A percentile compares a stretch with the other conserved stretches of the same genome.
Evolutionary conservation across 2,797 vertebrate genomes (phyloP).

Genomic region (Neopelma chrysocephalum): DNA sequence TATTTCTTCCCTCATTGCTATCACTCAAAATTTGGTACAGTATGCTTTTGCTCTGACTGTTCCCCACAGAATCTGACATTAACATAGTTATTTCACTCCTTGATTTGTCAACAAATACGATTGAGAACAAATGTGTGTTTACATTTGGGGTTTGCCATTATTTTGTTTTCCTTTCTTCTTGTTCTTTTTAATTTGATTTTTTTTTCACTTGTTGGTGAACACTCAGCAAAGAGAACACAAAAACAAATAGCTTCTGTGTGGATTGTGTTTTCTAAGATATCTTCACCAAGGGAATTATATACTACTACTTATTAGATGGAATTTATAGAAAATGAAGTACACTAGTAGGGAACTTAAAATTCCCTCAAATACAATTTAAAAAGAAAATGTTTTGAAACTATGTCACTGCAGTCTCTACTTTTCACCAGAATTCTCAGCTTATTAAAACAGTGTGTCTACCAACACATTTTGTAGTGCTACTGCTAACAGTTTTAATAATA

Average conservation of each 20-base stretch:
- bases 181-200: not conserved
- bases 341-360: not conserved
- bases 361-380: not conserved
- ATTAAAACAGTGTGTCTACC: not conserved
- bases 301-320: not conserved
- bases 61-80: not conserved
- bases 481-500: not conserved
- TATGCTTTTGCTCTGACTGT: not conserved
- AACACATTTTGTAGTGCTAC: not conserved
- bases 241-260: not conserved
- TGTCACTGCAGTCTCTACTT: not conserved
- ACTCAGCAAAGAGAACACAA: not conserved
- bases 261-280: not conserved
- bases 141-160: not conserved
- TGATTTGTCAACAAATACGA: not conserved
- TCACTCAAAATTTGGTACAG: not conserved
- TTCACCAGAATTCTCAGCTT: not conserved
- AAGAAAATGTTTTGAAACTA: not conserved
- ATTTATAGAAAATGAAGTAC: not conserved
- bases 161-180: not conserved
- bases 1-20: not conserved
- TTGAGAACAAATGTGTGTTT: not conserved
- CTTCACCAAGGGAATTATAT: not conserved
- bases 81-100: not conserved
- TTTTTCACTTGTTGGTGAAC: not conserved